Conservation (phyloP, 2,888 invertebrate species). For the Machimus rusticus region DNA sequence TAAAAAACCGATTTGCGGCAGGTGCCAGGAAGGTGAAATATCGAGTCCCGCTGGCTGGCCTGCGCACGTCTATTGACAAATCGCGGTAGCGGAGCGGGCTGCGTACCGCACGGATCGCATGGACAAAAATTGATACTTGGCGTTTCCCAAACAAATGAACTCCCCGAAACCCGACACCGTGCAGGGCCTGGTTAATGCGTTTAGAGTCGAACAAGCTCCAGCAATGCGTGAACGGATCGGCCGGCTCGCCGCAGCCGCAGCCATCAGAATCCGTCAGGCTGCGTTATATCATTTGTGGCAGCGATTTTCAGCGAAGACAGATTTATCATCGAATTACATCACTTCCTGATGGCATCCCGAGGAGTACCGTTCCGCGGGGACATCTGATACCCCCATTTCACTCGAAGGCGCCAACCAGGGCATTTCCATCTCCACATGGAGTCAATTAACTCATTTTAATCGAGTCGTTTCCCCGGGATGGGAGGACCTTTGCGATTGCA, state of each 20-base stretch:
- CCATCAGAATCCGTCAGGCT: not conserved
- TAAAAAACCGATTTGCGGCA: not conserved
- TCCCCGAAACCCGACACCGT: not conserved
- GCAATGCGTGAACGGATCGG: not conserved
- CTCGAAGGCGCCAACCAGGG: constrained; percentile 6
- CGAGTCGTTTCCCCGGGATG: not conserved
- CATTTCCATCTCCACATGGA: constrained; percentile 19
- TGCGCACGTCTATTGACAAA: not conserved
- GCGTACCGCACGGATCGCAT: not conserved
- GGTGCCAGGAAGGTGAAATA: not conserved
- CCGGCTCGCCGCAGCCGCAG: not conserved
- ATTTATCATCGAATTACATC: constrained; percentile 28
- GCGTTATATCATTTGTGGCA: not conserved
- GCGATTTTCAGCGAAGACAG: constrained; percentile 7
- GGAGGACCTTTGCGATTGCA: not conserved
- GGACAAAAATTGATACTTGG: not conserved
- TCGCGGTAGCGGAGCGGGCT: not conserved
- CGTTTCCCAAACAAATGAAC: not conserved
- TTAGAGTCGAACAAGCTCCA: constrained; percentile 14
- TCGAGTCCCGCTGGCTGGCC: not conserved
- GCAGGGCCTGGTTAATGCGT: constrained; percentile 16
- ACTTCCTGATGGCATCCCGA: constrained; percentile 28
- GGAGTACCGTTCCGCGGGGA: constrained; percentile 8
- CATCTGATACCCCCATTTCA: constrained; percentile 14
- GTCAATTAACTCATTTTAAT: constrained; percentile 22